Percentiles rank a stretch among this genome's conserved stretches.
Conservation (phyloP, 2,888 invertebrate species). For the Itoplectis maculator region DNA sequence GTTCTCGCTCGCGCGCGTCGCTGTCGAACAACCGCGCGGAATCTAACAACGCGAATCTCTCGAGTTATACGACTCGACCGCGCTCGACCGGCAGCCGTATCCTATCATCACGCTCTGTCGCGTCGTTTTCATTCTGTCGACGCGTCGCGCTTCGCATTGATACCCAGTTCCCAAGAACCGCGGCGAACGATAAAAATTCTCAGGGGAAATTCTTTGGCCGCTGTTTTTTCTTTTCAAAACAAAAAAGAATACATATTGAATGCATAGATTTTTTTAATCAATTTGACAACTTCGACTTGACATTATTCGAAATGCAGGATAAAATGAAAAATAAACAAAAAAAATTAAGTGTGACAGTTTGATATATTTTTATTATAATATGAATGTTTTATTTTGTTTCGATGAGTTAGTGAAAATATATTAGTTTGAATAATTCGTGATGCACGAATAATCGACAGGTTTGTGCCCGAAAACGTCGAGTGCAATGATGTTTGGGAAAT, state of each 20-base stretch:
- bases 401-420: too few species aligned
- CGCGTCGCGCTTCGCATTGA: constrained; percentile 7
- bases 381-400: neutral
- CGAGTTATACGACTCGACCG: constrained; percentile 24
- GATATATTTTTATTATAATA: neutral
- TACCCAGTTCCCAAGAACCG: neutral
- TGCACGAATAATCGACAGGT: neutral
- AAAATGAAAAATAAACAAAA: too few species aligned
- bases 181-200: neutral
- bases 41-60: constrained; percentile 47
- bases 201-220: neutral
- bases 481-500: constrained; percentile 22
- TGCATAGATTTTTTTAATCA: neutral
- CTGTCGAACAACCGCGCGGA: constrained; percentile 35
- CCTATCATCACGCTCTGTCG: constrained; percentile 7
- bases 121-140: constrained; percentile 27
- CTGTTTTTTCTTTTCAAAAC: neutral
- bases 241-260: neutral
- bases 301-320: too few species aligned
- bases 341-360: too few species aligned
- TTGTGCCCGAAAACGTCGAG: neutral
- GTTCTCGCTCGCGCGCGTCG: constrained; percentile 11
- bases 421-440: neutral
- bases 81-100: neutral
- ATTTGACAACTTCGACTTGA: too few species aligned